Base-by-base conservation (phyloP, 2,888 invertebrate species). In the Drosophila differens region DNA sequence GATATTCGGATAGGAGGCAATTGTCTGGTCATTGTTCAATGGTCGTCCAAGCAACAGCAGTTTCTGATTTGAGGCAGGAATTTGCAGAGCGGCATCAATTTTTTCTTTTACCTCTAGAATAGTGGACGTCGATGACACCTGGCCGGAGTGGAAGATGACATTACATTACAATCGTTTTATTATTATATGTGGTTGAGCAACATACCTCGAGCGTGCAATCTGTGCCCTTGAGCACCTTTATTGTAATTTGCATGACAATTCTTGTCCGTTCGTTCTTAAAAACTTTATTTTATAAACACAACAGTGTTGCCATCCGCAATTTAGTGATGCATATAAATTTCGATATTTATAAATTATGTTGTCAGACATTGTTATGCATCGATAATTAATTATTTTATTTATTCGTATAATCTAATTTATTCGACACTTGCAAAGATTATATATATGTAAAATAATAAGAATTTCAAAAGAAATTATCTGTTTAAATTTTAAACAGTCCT, bases 181-280 rank as follows among this genome's bases (percentile, higher is more conserved):
- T 22, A 10, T 16, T 14, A n/a, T 10, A 30, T 14, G 1, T 33
- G 19, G 44, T 19, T 19, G 30, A 16, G 39, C 2, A 60, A 49
- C 82, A 90, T 92, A 96, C 96, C 85, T 96, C 95, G 71, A 96
- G 93, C 63, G 94, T 94, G 91, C 95, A 96, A 93, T 96, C 96
- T 66, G 95, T 95, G 47, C 97, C 97, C 93, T 96, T 95, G 49
- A 97, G 93, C 86, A 96, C 95, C 94, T 97, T 97, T 62, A 97
- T 95, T 84, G 94, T 95, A 76, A 97, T 94, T 94, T 96, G 95
- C 97, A 97, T 97, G 53, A 66, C 62, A 58, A 72, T 58, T 55
- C 47, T 28, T 44, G 14, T 52, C n/a, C 35, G 25, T 49, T 25
- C 33, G 32, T 59, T 52, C 28, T 52, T 66, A 60, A 66, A 51